Evolutionary conservation across 2,113 vertebrate species (phyloP), one percentile per base, ranked within the genome.

Genomic region (Poecilia latipinna): DNA sequence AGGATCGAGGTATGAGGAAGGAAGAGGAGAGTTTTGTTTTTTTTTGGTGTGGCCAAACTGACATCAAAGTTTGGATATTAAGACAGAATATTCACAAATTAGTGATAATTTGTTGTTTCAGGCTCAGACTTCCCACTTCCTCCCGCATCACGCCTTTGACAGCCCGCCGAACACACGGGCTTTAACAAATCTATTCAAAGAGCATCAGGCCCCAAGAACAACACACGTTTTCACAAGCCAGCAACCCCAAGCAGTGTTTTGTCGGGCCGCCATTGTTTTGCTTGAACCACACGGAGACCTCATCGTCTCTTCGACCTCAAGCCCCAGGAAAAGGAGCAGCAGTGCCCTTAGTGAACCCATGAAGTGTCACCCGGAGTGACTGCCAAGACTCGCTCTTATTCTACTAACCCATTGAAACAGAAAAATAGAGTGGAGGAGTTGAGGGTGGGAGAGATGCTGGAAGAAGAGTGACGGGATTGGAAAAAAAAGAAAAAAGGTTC

Each of bases 121-220:
- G 92, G 92, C 92, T 93, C 87, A 81, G 91, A 93, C 95, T 89
- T 78, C 83, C 82, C 86, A 24, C 8, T 90, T 94, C 94, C 93
- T 94, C 88, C 51, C 10, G 51, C 24, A 57, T 93, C 87, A 93
- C 89, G 92, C 88, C 85, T 85, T 88, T 88, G 96, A 94, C 96
- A 95, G 96, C 95, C 95, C 94, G 96, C 95, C 96, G 95, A 95
- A 95, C 94, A 91, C 92, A 86, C 93, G 92, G 94, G 91, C 91
- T 95, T 97, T 97, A 96, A 97, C 96, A 96, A 96, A 97, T 97
- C 96, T 96, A 96, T 98, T 97, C 96, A 97, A 93, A 91, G 88
- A 72, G 87, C 93, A 86, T 82, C 94, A 91, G 94, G 91, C 93
- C 90, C 90, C 91, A 90, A n/a, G 89, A 94, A 95, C 94, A 94